Evolutionary conservation across 2,888 invertebrate genomes (phyloP).

Genomic region (Brachynemurus nebulosus): DNA sequence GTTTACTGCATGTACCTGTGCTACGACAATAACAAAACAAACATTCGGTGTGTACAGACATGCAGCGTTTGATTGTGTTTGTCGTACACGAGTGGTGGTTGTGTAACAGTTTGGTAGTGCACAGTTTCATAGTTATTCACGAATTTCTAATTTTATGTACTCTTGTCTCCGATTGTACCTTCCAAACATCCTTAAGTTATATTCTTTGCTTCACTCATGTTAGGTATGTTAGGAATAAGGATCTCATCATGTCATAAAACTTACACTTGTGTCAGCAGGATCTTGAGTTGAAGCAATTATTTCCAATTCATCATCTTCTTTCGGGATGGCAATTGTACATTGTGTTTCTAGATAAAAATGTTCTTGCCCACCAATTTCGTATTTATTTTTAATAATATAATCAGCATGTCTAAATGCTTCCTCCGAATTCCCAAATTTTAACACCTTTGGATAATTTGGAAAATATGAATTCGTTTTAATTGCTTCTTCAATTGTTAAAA

Average conservation of each 20-base stretch:
- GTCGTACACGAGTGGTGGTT: too few species aligned
- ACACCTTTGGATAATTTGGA: conserved; percentile 40
- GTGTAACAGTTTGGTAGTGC: too few species aligned
- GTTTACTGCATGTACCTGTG: too few species aligned
- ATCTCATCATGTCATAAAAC: conserved; percentile 13
- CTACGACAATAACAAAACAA: too few species aligned
- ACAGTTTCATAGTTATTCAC: too few species aligned
- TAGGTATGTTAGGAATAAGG: too few species aligned
- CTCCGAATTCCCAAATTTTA: conserved; percentile 53
- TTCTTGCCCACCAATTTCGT: conserved; percentile 80
- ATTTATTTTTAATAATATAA: conserved; percentile 63
- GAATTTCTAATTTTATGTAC: too few species aligned
- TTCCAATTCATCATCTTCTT: conserved; percentile 68
- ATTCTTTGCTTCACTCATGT: too few species aligned
- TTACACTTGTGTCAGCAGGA: conserved; percentile 58
- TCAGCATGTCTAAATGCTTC: conserved; percentile 51
- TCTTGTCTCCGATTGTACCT: too few species aligned
- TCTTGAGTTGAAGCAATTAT: conserved; percentile 77
- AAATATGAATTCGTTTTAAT: conserved; percentile 61
- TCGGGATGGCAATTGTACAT: conserved; percentile 53
- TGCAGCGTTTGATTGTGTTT: too few species aligned
- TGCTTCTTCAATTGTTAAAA: conserved; percentile 82
- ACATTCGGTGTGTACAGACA: too few species aligned
- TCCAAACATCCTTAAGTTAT: too few species aligned
- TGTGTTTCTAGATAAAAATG: conserved; percentile 94